Evolutionary conservation across 2,113 vertebrate species (phyloP), one percentile per base, ranked within the genome.

Genomic region (Neodontobutis hainanensis): DNA sequence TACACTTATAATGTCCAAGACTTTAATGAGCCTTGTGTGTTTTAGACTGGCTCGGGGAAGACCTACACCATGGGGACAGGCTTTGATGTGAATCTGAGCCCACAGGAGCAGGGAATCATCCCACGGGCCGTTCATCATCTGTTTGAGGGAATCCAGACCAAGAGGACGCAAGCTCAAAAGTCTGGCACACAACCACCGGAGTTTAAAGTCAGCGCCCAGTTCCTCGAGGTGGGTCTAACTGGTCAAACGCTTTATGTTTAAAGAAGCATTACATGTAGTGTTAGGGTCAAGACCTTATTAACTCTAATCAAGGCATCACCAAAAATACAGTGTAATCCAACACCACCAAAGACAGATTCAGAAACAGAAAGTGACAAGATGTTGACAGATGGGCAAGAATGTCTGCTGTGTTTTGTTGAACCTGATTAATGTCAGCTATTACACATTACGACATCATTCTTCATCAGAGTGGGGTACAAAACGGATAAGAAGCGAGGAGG

Each of bases 131-230:
- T 98, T 5, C 73, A 85, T 5, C 97, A 99, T 65, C 94, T 99
- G 71, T 99, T 99, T 59, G 84, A 92, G 4, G 96, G 96, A 65
- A 97, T 99, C 4, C 91, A 95, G 6, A 90, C 79, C 69, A 91
- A 94, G 57, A 93, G 79, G 76, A 57, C 6, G 0, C 88, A 52
- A 0, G 94, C 97, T 0, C 94, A 91, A 85, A 91, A 92, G 4
- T 77, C 77, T 2, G 94, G 94, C 0, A 2, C 72, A 27, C 87
- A 92, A 0, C 91, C 92, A 0, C 96, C 97, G 0, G 95, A 97
- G 76, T 98, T 99, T 85, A 99, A 98, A 98, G 96, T 99, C 94
- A 98, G 94, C 71, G 96, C 97, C 32, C 97, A 99, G 85, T 99
- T 99, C 87, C 91, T 99, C 47, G 97, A 99, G 96, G 97, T 98